A percentile compares a stretch with the other conserved stretches of the same genome.
Evolutionary conservation across 2,113 vertebrate genomes (phyloP).

Genomic region (Poeciliopsis retropinna): DNA sequence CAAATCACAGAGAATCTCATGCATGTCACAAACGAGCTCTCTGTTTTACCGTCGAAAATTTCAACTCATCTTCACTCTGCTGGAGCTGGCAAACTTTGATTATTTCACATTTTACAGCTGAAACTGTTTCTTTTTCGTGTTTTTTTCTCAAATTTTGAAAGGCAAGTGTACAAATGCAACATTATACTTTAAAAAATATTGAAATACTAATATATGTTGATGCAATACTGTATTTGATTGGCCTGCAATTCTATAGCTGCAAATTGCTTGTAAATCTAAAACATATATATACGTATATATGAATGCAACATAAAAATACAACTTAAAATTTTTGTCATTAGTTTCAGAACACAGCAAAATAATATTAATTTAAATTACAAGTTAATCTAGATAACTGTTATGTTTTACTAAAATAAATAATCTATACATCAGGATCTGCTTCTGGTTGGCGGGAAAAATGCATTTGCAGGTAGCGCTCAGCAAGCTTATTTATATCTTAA

Average conservation of each 20-base stretch:
- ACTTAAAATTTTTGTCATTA: neutral
- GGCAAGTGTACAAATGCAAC: neutral
- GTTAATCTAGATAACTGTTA: constrained; percentile 8
- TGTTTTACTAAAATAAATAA: constrained; percentile 46
- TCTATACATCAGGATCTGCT: constrained; percentile 62
- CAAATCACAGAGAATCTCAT: constrained; percentile 66
- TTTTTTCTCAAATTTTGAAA: neutral
- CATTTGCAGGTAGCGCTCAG: constrained; percentile 72
- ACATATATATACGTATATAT: neutral
- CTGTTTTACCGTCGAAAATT: constrained; percentile 23
- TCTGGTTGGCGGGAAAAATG: constrained; percentile 58
- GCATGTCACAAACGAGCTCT: constrained; percentile 57
- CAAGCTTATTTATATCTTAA: constrained; percentile 79
- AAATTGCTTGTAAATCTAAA: neutral
- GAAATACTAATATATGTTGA: neutral
- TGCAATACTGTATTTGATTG: neutral
- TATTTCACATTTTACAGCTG: constrained; percentile 37
- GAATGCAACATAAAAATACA: neutral
- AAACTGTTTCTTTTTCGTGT: constrained; percentile 19
- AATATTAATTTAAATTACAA: too few relatives aligned
- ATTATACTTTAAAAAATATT: neutral
- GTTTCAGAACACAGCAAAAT: too few relatives aligned
- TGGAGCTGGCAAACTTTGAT: constrained; percentile 39
- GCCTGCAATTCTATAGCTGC: neutral
- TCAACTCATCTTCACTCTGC: constrained; percentile 29